These are phyloP conservation scores for Aphis craccivora DNA, from an alignment of 1,140 invertebrate species.

Conservation along the genomic window DNA sequence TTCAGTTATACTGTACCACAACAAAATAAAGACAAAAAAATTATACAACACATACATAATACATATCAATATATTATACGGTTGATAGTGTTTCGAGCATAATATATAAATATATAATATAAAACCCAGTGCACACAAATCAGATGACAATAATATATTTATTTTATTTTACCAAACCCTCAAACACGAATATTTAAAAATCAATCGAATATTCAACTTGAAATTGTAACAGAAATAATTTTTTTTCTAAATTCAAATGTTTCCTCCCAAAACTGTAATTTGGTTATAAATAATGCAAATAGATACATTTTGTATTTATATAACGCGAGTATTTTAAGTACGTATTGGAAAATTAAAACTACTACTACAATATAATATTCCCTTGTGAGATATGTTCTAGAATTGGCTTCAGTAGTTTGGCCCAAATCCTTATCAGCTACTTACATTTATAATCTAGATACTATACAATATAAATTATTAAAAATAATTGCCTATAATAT, in stretches of 20 bases:
- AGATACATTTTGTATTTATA: neutral
- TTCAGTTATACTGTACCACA: too few relatives aligned
- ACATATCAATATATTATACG: neutral
- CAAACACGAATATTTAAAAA: neutral
- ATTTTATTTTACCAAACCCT: neutral
- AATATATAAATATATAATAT: neutral
- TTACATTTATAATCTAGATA: too few relatives aligned
- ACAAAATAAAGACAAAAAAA: neutral
- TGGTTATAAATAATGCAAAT: neutral
- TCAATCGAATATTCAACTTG: neutral
- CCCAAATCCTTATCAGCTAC: too few relatives aligned
- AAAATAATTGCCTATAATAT: too few relatives aligned
- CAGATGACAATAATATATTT: neutral
- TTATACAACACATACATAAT: neutral
- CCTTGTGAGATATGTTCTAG: too few relatives aligned
- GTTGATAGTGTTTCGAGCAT: neutral
- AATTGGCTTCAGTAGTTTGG: too few relatives aligned
- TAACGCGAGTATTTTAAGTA: neutral
- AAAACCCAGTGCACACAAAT: neutral
- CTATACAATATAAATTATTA: too few relatives aligned
- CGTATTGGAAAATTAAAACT: neutral
- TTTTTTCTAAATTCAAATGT: neutral
- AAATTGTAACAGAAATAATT: neutral
- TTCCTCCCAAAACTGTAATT: neutral
- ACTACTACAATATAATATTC: neutral